Evolutionary conservation across 2,888 invertebrate species (phyloP).

Genomic region (Leptinotarsa juncta): DNA sequence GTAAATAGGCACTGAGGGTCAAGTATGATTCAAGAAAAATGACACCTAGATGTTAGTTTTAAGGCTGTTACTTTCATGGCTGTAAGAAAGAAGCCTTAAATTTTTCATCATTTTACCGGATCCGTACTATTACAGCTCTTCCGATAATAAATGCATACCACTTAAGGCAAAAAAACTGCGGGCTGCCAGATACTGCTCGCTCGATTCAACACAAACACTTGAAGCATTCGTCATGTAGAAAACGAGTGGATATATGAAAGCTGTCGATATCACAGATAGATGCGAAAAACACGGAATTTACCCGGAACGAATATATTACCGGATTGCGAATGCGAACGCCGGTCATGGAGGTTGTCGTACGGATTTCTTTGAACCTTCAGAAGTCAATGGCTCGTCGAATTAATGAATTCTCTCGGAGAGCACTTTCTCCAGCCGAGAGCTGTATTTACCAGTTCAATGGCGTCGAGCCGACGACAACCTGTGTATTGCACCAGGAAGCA

Average conservation of each 20-base stretch:
- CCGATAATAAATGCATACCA: background rate
- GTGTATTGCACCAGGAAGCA: slow-evolving; percentile 23
- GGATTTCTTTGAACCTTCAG: slow-evolving; percentile 52
- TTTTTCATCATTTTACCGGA: too few species aligned
- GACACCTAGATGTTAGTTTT: too few species aligned
- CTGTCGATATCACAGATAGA: slow-evolving; percentile 18
- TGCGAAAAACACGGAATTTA: slow-evolving; percentile 32
- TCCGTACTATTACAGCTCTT: background rate
- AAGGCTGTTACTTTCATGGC: too few species aligned
- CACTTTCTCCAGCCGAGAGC: slow-evolving; percentile 59
- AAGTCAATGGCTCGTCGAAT: slow-evolving; percentile 58
- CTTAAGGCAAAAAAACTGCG: slow-evolving; percentile 3
- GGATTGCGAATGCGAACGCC: slow-evolving; percentile 27
- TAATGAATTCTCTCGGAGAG: slow-evolving; percentile 62
- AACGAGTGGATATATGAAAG: slow-evolving; percentile 23
- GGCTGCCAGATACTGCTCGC: background rate
- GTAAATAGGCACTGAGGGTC: too few species aligned
- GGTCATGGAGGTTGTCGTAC: slow-evolving; percentile 20
- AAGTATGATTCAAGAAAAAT: too few species aligned
- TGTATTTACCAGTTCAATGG: slow-evolving; percentile 53
- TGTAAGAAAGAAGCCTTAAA: too few species aligned
- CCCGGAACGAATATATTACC: slow-evolving; percentile 33
- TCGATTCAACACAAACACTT: slow-evolving; percentile 16
- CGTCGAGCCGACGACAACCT: slow-evolving; percentile 36
- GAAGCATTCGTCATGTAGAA: slow-evolving; percentile 25